Conservation (phyloP, 2,797 vertebrate species). For the Philypnodon macrostomus region DNA sequence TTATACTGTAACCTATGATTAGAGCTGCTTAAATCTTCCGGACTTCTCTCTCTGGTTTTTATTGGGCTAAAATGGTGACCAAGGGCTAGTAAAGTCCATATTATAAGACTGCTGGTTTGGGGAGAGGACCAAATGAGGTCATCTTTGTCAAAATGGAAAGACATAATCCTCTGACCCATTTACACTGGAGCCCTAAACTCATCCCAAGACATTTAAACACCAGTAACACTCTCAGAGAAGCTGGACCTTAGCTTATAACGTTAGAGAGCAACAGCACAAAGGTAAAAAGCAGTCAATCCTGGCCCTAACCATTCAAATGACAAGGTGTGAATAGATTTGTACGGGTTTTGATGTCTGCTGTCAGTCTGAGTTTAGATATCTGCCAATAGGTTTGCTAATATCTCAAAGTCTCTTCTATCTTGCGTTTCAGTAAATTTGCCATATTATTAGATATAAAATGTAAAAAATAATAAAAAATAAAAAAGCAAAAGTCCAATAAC, state of each 20-base stretch:
- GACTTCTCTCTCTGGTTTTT: too few relatives aligned
- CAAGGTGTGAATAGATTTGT: conserved; percentile 4
- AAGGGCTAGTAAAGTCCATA: neutral
- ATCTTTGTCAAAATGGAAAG: conserved; percentile 10
- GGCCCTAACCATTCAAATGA: neutral
- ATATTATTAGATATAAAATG: too few relatives aligned
- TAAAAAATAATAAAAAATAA: too few relatives aligned
- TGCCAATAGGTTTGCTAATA: too few relatives aligned
- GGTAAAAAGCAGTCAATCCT: neutral
- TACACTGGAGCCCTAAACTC: conserved; percentile 2
- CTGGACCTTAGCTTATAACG: neutral
- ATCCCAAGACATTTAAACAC: conserved; percentile 6
- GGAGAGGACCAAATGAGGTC: neutral
- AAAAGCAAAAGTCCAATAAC: too few relatives aligned
- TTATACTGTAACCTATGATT: too few relatives aligned
- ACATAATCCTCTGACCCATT: conserved; percentile 15
- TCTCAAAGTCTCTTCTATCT: too few relatives aligned
- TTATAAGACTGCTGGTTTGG: neutral
- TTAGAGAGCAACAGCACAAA: neutral
- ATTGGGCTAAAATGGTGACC: too few relatives aligned
- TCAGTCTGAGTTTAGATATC: too few relatives aligned
- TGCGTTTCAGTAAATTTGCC: too few relatives aligned
- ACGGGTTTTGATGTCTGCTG: too few relatives aligned
- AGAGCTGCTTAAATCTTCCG: too few relatives aligned
- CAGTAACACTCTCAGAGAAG: neutral